These are phyloP conservation scores for Threskiornis aethiopicus DNA, from an alignment of 2,797 vertebrate species.

Conservation along the genomic window DNA sequence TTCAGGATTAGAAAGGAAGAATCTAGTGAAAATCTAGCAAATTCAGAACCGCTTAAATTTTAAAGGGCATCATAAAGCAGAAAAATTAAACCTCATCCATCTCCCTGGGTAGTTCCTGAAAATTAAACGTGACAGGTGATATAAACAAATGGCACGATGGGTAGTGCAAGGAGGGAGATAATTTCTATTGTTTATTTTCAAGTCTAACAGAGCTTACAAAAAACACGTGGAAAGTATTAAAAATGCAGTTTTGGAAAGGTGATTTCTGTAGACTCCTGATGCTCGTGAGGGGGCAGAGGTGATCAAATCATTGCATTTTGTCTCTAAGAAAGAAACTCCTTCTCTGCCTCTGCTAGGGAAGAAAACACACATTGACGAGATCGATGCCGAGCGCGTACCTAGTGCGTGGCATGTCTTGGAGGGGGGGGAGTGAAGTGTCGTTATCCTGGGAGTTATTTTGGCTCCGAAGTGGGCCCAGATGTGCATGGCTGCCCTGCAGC, in stretches of 20 bases:
- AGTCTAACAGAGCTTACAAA: not conserved
- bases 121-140: not conserved
- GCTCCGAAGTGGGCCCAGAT: not conserved
- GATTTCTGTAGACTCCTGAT: rapidly evolving
- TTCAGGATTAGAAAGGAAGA: not conserved
- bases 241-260: not conserved
- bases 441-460: not conserved
- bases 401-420: not conserved
- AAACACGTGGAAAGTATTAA: not conserved
- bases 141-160: not conserved
- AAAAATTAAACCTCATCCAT: not conserved
- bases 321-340: not conserved
- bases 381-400: rapidly evolving
- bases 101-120: not conserved
- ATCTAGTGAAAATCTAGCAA: not conserved
- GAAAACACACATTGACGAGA: rapidly evolving
- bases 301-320: not conserved
- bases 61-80: not conserved
- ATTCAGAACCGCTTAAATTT: not conserved
- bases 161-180: not conserved
- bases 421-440: rapidly evolving
- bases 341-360: not conserved
- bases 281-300: not conserved
- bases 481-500: not conserved
- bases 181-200: not conserved